Percentiles rank a stretch among this genome's conserved stretches.
Conservation (phyloP, 2,113 vertebrate genomes). For the Trichomycterus rosablanca region DNA sequence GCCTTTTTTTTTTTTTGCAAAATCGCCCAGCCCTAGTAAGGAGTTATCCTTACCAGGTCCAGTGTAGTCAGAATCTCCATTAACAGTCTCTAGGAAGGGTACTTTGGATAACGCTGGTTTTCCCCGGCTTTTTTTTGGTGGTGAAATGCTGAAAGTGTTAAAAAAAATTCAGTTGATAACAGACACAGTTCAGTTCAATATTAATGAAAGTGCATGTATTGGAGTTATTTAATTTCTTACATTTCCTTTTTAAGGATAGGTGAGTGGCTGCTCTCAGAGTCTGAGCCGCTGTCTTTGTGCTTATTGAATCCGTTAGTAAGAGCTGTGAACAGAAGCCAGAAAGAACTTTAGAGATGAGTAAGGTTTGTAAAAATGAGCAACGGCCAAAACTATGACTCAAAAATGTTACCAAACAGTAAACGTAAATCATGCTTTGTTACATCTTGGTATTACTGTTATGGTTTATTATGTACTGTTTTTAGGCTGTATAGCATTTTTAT, state of each 20-base stretch:
- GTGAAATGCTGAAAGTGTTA: conserved; percentile 62
- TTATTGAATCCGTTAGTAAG: conserved; percentile 84
- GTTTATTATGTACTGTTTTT: no score
- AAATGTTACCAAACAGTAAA: no score
- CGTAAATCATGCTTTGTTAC: no score
- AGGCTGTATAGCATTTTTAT: no score
- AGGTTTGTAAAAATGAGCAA: background rate
- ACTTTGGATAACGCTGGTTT: conserved; percentile 92
- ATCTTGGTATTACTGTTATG: no score
- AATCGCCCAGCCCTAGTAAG: no score
- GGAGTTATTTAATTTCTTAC: conserved; percentile 59
- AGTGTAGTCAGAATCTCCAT: conserved; percentile 81
- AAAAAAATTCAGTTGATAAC: background rate
- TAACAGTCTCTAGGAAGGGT: conserved; percentile 82
- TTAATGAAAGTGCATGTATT: no score
- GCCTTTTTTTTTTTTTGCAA: no score
- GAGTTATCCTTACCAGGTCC: conserved; percentile 73
- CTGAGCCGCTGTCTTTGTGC: conserved; percentile 73
- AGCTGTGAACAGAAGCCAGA: conserved; percentile 66
- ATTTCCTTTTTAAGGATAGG: conserved; percentile 75
- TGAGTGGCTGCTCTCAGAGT: conserved; percentile 76
- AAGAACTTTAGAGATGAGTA: background rate
- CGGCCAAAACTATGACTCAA: conserved; percentile 4
- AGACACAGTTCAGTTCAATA: background rate
- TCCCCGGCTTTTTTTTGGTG: conserved; percentile 86